These are phyloP conservation scores for Oncorhynchus kisutch DNA, from an alignment of 2,113 vertebrate genomes.

Conservation along the genomic window DNA sequence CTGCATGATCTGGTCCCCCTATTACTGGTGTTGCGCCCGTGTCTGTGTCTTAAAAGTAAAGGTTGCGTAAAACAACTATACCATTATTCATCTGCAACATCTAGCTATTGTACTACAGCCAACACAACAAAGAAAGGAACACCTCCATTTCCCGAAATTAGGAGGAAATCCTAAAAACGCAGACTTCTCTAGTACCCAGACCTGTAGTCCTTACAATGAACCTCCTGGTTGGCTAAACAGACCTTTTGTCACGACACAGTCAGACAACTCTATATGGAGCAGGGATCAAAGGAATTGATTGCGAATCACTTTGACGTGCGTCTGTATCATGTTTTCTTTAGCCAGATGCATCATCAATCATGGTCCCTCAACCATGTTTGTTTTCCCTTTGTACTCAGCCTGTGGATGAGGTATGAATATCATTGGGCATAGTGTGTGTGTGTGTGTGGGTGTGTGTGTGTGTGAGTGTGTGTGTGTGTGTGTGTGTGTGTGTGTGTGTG, in stretches of 20 bases:
- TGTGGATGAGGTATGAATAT: not conserved
- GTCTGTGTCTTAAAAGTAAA: not conserved
- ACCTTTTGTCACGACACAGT: not conserved
- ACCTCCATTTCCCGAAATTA: not conserved
- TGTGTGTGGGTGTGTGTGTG: not conserved
- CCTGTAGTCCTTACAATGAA: not conserved
- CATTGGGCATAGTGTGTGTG: not conserved
- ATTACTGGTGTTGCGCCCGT: not conserved
- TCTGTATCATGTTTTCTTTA: constrained; percentile 1
- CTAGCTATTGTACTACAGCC: not conserved
- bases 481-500: not conserved
- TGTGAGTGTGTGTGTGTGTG: not conserved
- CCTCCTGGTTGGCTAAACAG: not conserved
- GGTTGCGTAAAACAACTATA: not conserved
- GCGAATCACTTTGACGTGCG: not conserved
- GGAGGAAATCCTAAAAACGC: not conserved
- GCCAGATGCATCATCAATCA: constrained; percentile 4
- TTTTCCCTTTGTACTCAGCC: not conserved
- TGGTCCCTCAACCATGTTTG: constrained; percentile 1
- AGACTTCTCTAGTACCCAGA: not conserved
- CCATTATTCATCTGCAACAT: not conserved
- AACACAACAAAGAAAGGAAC: not conserved
- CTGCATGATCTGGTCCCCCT: not conserved
- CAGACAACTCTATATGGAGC: not conserved
- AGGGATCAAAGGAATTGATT: constrained; percentile 9